phyloP scores from a whole-genome alignment of 1,140 invertebrate genomes.

The Penaeus indicus region DNA sequence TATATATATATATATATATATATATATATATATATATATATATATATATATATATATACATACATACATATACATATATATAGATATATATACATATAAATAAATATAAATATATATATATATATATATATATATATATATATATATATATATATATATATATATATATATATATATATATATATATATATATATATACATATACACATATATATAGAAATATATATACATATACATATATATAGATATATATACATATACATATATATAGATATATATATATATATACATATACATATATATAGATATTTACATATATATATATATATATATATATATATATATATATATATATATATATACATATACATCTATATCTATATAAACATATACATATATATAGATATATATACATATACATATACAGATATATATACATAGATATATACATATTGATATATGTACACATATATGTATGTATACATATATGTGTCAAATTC shows the following conservation, averaged over 20 bases:
- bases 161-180: too few relatives aligned
- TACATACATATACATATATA: too few relatives aligned
- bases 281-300: not conserved
- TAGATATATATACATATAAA: too few relatives aligned
- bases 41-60: too few relatives aligned
- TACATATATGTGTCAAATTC: not conserved
- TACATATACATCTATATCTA: not conserved
- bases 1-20: too few relatives aligned
- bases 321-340: not conserved
- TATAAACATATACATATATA: not conserved
- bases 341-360: not conserved
- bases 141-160: too few relatives aligned
- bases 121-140: too few relatives aligned
- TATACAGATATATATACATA: not conserved
- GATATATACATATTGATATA: not conserved
- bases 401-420: not conserved
- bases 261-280: conserved; percentile 23
- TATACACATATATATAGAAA: too few relatives aligned
- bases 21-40: too few relatives aligned
- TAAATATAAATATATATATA: too few relatives aligned
- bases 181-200: too few relatives aligned
- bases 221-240: too few relatives aligned
- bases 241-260: conserved; percentile 4
- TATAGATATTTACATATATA: not conserved
- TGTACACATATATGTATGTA: not conserved